Evolutionary conservation across 2,113 vertebrate genomes (phyloP).

Genomic region (Rafetus swinhoei): DNA sequence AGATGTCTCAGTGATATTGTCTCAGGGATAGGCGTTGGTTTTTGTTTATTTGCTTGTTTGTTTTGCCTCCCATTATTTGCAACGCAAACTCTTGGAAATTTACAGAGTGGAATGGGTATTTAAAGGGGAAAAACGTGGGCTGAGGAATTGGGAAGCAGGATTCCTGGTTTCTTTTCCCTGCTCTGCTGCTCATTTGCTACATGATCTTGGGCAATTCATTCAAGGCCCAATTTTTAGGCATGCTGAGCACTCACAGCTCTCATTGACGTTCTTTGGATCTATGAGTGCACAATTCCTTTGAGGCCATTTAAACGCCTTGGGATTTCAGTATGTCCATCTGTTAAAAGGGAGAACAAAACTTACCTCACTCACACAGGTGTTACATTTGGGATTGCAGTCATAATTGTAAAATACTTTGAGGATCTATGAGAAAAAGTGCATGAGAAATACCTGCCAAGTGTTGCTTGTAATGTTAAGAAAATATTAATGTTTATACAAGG

Average conservation of each 20-base stretch:
- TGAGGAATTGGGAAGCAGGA: accelerated
- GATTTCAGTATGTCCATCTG: background rate
- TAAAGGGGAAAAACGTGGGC: background rate
- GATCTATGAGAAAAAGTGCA: slow-evolving; percentile 76
- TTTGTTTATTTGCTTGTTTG: background rate
- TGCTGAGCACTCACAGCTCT: background rate
- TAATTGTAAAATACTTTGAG: slow-evolving; percentile 64
- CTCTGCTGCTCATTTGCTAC: slow-evolving; percentile 37
- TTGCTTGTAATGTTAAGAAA: background rate
- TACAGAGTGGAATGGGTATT: background rate
- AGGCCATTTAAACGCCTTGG: background rate
- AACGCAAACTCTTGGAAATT: slow-evolving; percentile 27
- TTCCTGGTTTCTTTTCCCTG: background rate
- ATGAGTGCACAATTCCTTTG: background rate
- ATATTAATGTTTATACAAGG: background rate
- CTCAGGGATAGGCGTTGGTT: background rate
- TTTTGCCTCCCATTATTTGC: slow-evolving; percentile 7
- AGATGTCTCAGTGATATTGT: slow-evolving; percentile 12
- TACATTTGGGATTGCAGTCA: background rate
- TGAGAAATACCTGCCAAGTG: background rate
- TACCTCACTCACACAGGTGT: background rate
- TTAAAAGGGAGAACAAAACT: background rate
- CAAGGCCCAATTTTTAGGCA: background rate
- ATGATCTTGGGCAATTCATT: background rate
- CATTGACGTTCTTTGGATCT: accelerated